Base-by-base conservation (phyloP, 2,888 invertebrate species). In the Penaeus monodon region DNA sequence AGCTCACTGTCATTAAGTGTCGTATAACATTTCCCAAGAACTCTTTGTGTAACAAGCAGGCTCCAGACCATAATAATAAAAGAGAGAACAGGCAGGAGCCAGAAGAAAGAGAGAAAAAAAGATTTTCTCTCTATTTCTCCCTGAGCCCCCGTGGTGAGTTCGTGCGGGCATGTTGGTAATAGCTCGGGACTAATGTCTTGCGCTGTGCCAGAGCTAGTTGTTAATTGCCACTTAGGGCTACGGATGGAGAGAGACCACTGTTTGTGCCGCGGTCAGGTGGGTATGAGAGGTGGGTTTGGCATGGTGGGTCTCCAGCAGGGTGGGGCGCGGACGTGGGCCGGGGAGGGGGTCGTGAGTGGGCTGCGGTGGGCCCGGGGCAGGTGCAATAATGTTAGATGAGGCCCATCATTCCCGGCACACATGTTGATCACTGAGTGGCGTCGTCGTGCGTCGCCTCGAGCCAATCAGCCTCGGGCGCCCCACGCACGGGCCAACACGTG, bases 401-500 rank as follows among this genome's bases (percentile, higher is more conserved):
- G 68, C 77, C 77, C 81, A 77, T 86, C 86, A 86, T 86, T 68
- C 77, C 44, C 80, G 77, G 68, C 77, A 81, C 77, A 86, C 81
- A 77, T 44, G 86, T 76, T 81, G 81, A 86, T 86, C 86, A 86
- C 77, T 81, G 86, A 76, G 76, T 77, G 77, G 81, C 76, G 63
- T 77, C 81, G 81, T 76, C 86, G 85, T 85, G 86, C 76, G 63
- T 76, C n/a, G 86, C 86, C 86, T 68, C 68, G 68, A 86, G 86
- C 86, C 86, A 86, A 86, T 86, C 86, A 86, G 77, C 86, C 86
- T 38, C 33, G 77, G 86, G 86, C 81, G 73, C 81, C 49, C 77
- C 86, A 81, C 81, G 86, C 86, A 86, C 86, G 86, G 86, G 86
- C 86, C 86, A 86, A 86, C 86, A 86, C 86, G 86, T 81, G 86